Base-by-base conservation (phyloP, 2,888 invertebrate genomes). In the Synanthedon myopaeformis region DNA sequence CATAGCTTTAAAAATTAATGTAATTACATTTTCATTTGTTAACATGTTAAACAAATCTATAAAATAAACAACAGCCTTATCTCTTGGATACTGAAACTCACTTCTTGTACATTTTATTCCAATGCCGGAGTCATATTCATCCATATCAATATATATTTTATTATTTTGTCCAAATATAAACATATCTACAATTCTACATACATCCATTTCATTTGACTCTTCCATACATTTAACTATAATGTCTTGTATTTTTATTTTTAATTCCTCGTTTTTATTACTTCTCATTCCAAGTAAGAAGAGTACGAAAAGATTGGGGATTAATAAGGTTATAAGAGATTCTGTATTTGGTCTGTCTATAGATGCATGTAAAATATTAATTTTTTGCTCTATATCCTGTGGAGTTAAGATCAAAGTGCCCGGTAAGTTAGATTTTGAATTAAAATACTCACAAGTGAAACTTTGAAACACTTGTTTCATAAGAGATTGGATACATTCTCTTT, bases 41-140 rank as follows among this genome's bases (percentile, higher is more conserved):
- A 66, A 62, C 49, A 62, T 61, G 60, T 75, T 74, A 42, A 82
- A 70, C 52, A 88, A 55, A 49, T 73, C 62, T 52, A 82, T 59
- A 55, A 85, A 77, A 56, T 76, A 75, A 13, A 63, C n/a, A 0
- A 79, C 58, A 53, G 71, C 70, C 55, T 78, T 67, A 57, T 76
- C 70, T 51, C 59, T 67, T 17, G 64, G 58, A 60, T 74, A 62
- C 14, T 64, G 57, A 41, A 60, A 53, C 54, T 57, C 14, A 45
- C 55, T 52, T 42, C 60, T 53, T 28, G 62, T 58, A 67, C 60
- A 73, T 63, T 87, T 87, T 19, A 88, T 61, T 52, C 67, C 59
- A 51, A 88, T 56, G 6, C 88, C 88, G 53, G 82, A 76, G 55
- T 79, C 75, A 72, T 74, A 79, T 60, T 82, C 81, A 60, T 79